Base-by-base conservation (phyloP, 2,113 vertebrate species). In the Salminus brasiliensis region DNA sequence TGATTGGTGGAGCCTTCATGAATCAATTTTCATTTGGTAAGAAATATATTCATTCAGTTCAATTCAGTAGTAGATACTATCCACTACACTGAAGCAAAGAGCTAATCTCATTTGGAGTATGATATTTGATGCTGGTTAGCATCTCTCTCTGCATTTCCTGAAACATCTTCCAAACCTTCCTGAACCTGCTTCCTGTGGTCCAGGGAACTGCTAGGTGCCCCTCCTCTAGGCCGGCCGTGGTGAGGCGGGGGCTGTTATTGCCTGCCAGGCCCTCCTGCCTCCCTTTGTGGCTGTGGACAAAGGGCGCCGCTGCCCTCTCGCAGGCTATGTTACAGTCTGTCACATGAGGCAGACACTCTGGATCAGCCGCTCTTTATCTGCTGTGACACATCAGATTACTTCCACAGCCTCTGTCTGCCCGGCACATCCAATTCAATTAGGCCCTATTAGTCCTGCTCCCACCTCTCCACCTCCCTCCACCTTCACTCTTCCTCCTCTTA, bases 361-460 rank as follows among this genome's bases (percentile, higher is more conserved):
- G 86, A 81, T 87, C 80, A 21, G 86, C 86, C 85, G 62, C 43
- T 85, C 88, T 86, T 93, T 92, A 93, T 93, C 90, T 92, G 84
- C 89, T 93, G 91, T 93, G 92, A 92, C 92, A 93, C 91, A 91
- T 91, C 90, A 84, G 87, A 93, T 94, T 93, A 93, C 89, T 91
- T 93, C 92, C 91, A 91, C 87, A 80, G 89, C 88, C 91, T 90
- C 90, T 86, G 92, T 93, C 92, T 93, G 90, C 92, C 91, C 92
- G 86, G 89, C 90, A 93, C 89, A 91, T 93, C 92, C 91, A 92
- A 88, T 90, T 93, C 92, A 94, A 93, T 93, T 93, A 93, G 88
- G 90, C 85, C 85, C 88, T 92, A 93, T 94, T 93, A 94, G 92
- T 93, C 85, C 89, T 90, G 87, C 85, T 91, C 86, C 74, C 41